Percentiles rank a stretch among this genome's conserved stretches.
These are phyloP conservation scores for Diglossa cyanea DNA, from an alignment of 2,797 vertebrate species.

Conservation along the genomic window DNA sequence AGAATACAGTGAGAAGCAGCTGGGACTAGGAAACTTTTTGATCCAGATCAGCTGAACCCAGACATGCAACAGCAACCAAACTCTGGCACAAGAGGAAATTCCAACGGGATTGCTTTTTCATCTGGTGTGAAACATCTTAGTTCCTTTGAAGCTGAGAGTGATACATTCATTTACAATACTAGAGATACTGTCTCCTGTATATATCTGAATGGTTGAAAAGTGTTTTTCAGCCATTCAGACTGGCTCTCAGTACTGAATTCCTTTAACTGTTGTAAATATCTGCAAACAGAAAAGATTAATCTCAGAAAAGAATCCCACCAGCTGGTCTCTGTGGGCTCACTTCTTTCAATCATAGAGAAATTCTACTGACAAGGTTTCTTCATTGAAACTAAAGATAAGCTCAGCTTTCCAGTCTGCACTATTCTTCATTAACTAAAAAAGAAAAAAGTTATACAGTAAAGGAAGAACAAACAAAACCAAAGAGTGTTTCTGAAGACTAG, in stretches of 20 bases:
- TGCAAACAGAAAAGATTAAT: slow-evolving; percentile 39
- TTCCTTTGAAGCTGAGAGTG: slow-evolving; percentile 23
- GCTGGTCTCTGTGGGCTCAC: background rate
- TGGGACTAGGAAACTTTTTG: background rate
- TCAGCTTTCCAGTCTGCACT: slow-evolving; percentile 14
- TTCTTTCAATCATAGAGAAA: background rate
- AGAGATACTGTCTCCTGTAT: background rate
- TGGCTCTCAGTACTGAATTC: background rate
- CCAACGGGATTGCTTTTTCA: background rate
- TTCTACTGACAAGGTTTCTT: background rate
- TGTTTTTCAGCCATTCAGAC: background rate
- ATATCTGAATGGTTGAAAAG: background rate
- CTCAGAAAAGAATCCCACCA: slow-evolving; percentile 25
- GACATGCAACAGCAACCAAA: background rate
- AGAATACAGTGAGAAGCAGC: background rate
- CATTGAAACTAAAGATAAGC: slow-evolving; percentile 42
- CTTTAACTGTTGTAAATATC: slow-evolving; percentile 30
- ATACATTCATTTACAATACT: background rate
- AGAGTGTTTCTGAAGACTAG: background rate
- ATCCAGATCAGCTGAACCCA: slow-evolving; percentile 1
- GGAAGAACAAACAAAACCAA: background rate
- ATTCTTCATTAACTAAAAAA: slow-evolving; percentile 16
- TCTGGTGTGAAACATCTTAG: background rate
- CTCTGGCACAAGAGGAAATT: background rate
- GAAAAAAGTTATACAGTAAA: background rate